A percentile compares a stretch with the other conserved stretches of the same genome.
Conservation (phyloP, 2,113 vertebrate genomes). For the Apeltes quadracus region DNA sequence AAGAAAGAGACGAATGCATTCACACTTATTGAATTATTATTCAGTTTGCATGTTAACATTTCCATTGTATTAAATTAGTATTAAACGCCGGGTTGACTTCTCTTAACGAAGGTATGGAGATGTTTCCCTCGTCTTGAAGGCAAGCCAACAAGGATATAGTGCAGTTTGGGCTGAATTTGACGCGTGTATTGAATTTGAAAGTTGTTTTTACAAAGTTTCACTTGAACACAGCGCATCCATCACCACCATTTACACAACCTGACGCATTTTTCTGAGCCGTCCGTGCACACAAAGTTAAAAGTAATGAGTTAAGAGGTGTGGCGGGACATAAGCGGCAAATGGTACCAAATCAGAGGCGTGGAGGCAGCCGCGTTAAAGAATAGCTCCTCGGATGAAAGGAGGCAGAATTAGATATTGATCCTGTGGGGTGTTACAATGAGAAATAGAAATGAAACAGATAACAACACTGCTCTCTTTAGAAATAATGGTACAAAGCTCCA, state of each 20-base stretch:
- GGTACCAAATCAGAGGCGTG: conserved; percentile 6
- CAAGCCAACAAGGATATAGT: too few relatives aligned
- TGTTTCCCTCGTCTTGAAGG: neutral
- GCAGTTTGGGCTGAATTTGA: too few relatives aligned
- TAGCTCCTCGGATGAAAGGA: conserved; percentile 35
- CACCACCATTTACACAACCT: neutral
- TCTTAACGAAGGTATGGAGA: too few relatives aligned
- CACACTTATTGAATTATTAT: too few relatives aligned
- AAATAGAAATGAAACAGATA: conserved; percentile 40
- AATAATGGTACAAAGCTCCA: conserved; percentile 6
- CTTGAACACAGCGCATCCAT: neutral
- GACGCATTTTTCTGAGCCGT: neutral
- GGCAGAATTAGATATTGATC: conserved; percentile 66
- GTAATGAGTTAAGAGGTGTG: neutral
- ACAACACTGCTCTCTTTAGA: conserved; percentile 13
- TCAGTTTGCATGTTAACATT: too few relatives aligned
- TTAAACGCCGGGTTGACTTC: too few relatives aligned
- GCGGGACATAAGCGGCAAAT: neutral
- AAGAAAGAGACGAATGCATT: too few relatives aligned
- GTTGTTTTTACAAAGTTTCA: neutral
- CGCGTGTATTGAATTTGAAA: too few relatives aligned
- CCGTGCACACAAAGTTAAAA: neutral
- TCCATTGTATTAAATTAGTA: too few relatives aligned
- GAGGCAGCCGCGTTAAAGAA: conserved; percentile 18
- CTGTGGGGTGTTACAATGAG: conserved; percentile 8